Evolutionary conservation across 1,140 invertebrate species (phyloP).

Genomic region (Branchinecta lynchi): DNA sequence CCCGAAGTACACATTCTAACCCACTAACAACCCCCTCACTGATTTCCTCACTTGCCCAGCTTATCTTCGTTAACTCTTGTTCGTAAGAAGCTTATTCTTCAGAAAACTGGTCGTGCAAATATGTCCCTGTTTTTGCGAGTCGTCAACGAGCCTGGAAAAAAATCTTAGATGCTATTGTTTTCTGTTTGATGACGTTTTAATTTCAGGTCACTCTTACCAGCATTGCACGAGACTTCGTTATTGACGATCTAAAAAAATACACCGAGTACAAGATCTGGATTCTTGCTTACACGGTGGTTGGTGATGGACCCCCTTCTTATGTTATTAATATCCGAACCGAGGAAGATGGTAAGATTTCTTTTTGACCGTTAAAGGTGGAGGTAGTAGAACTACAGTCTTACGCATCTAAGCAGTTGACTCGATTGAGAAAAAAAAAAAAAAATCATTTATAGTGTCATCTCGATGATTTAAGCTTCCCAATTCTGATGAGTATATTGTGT

Average conservation of each 20-base stretch:
- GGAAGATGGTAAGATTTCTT: conserved; percentile 88
- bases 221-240: conserved; percentile 39
- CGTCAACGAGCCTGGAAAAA: too few species aligned
- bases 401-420: background rate
- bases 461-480: too few species aligned
- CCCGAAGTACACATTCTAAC: too few species aligned
- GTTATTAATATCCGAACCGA: conserved; percentile 81
- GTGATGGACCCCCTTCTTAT: conserved; percentile 63
- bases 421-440: background rate
- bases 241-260: conserved; percentile 82
- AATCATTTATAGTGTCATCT: background rate
- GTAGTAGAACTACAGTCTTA: too few species aligned
- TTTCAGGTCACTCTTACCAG: background rate
- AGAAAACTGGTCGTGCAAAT: too few species aligned
- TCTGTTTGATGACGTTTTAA: background rate
- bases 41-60: too few species aligned
- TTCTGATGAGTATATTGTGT: too few species aligned
- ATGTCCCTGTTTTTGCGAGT: too few species aligned
- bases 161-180: too few species aligned
- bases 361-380: background rate
- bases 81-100: too few species aligned
- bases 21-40: too few species aligned
- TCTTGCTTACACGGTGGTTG: conserved; percentile 76
- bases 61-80: too few species aligned
- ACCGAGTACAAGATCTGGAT: conserved; percentile 92